phyloP scores from a whole-genome alignment of 2,113 vertebrate genomes.

The Haliaeetus leucogaster region DNA sequence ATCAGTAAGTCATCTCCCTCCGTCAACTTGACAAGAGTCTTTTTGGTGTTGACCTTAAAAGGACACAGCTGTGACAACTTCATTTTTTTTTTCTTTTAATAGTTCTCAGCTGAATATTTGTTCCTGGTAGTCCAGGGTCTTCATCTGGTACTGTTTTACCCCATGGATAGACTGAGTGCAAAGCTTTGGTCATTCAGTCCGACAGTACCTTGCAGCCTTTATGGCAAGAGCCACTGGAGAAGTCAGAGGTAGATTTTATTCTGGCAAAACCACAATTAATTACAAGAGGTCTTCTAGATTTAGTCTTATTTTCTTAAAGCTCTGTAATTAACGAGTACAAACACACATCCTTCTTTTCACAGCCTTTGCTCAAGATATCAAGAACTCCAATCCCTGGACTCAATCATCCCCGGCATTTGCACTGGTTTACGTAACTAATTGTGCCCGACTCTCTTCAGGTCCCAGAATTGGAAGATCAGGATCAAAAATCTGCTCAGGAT shows the following conservation, averaged over 20 bases:
- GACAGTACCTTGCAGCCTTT: not conserved
- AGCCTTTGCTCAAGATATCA: not conserved
- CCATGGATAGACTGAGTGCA: not conserved
- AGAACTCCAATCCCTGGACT: not conserved
- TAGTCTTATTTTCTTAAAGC: not conserved
- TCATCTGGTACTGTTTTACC: not conserved
- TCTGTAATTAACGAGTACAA: conserved; percentile 8
- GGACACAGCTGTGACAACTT: conserved; percentile 45
- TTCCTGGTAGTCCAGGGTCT: not conserved
- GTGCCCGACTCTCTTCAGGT: not conserved
- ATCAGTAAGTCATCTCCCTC: conserved; percentile 48
- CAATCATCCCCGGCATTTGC: not conserved
- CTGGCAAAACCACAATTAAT: not conserved
- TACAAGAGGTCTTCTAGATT: conserved; percentile 2
- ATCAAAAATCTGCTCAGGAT: not conserved
- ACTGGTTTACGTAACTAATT: not conserved
- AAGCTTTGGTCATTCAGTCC: not conserved
- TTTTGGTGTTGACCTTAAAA: conserved; percentile 56
- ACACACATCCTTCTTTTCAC: not conserved
- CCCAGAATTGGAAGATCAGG: not conserved
- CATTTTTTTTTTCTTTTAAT: not conserved
- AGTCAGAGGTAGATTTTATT: not conserved
- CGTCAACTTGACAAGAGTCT: conserved; percentile 12
- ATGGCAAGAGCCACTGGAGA: not conserved
- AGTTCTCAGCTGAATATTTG: conserved; percentile 10